Base-by-base conservation (phyloP, 2,888 invertebrate genomes). In the Temnothorax rugatulus region DNA sequence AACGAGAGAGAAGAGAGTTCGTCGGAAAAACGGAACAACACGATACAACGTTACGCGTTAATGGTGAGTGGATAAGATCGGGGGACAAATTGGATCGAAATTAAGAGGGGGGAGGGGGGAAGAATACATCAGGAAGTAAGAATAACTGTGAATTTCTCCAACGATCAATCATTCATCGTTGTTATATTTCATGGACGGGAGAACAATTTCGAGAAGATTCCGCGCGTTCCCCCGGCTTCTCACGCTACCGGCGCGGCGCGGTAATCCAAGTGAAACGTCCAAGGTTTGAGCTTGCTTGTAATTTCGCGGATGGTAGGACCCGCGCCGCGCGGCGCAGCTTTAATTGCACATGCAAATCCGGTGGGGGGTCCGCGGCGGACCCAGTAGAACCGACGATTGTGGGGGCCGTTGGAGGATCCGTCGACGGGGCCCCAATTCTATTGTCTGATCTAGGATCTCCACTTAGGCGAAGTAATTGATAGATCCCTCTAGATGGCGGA, bases 391-490 rank as follows among this genome's bases (percentile, higher is more conserved):
- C 75, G 47, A 29, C 25, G 38, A 15, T 11, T 41, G 61, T 61
- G 76, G 69, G n/a, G 73, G 71, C 34, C 81, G 84, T 21, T 7
- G 82, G 86, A 82, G 87, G 86, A 88, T 83, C 88, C 85, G 83
- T 75, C 86, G 84, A 54, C 68, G 87, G 85, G 87, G 89, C 59
- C 89, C 64, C 92, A 93, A 94, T 94, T 94, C 94, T 92, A 93
- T 94, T 94, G 94, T 94, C 92, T 90, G 91, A 92, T 92, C 91
- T 91, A 90, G 92, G 91, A 92, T 92, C 77, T 77, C 94, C 93
- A 92, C 93, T 94, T 93, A 92, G 90, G 85, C 90, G 87, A 84
- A 91, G 92, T 94, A 94, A 94, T 94, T 93, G 94, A 94, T 93
- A 93, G 94, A 94, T 92, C 92, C 92, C 89, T 90, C 83, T 63